Evolutionary conservation across 2,797 vertebrate species (phyloP), one percentile per base, ranked within the genome.

Genomic region (Margarornis squamiger): DNA sequence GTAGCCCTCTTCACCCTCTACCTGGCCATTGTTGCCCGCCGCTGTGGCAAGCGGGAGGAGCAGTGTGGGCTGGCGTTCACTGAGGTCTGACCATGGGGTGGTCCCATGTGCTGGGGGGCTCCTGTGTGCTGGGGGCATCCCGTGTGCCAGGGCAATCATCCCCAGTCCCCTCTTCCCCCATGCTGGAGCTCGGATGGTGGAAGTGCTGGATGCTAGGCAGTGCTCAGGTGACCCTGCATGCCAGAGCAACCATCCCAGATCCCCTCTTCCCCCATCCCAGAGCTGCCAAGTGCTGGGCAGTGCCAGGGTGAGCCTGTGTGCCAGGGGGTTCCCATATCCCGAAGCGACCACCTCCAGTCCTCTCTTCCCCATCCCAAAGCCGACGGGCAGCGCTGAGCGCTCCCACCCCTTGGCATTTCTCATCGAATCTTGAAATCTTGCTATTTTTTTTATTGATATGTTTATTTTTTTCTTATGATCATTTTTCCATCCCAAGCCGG

Each of bases 41-140:
- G 99, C 63, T 99, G 99, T 23, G 98, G 98, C 94, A 99, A 99
- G 97, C 98, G 98, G 79, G 99, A 99, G 92, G 99, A 99, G 91
- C 99, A 98, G 95, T 99, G 98, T 4, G 98, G 98, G 85, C 95
- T 99, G 95, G 98, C 99, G 10, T 99, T 99, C 12, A 97, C 98
- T 0, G 99, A 99, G 97, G 99, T 98, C 66, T 99, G 98, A 98
- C 32, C 1, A 0, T 3, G 12, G 71, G 18, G 39, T 21, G 29
- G 12, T 16, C 12, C n/a, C 0, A 4, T 4, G 32, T 66, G 32
- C 63, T 5, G 11, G 14, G 70, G n/a, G 10, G 41, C 12, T 73
- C 1, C 45, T 48, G 23, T 23, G 1, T 46, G 22, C 45, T 11
- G 1, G 30, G 86, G 29, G 13, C 70, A 46, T 11, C 30, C 29